Evolutionary conservation across 2,888 invertebrate species (phyloP).

Genomic region (Epistrophe grossulariae): DNA sequence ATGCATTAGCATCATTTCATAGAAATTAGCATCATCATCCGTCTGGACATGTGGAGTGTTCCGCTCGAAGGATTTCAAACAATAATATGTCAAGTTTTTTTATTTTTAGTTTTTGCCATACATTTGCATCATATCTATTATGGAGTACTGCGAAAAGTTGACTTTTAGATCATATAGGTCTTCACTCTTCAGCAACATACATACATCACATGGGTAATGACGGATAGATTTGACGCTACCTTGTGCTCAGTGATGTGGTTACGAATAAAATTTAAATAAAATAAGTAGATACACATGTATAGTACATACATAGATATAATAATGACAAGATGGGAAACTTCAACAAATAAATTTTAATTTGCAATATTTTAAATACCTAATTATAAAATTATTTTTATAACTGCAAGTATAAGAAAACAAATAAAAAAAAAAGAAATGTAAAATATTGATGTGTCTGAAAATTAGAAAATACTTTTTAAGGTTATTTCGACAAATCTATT

Average conservation of each 20-base stretch:
- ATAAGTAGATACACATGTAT: too few relatives aligned
- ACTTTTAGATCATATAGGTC: conserved; percentile 54
- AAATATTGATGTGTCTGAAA: background rate
- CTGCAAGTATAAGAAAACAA: background rate
- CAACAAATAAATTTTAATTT: conserved; percentile 22
- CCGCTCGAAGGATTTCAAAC: conserved; percentile 65
- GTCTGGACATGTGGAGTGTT: conserved; percentile 72
- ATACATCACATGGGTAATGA: conserved; percentile 60
- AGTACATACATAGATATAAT: conserved; percentile 3
- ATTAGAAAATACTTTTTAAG: too few relatives aligned
- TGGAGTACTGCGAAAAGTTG: conserved; percentile 42
- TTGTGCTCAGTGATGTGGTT: conserved; percentile 69
- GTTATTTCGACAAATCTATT: too few relatives aligned
- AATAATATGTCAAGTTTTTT: conserved; percentile 65
- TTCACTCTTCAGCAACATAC: conserved; percentile 51
- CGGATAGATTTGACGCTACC: conserved; percentile 71
- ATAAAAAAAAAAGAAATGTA: background rate
- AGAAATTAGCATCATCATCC: conserved; percentile 56
- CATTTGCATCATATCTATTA: conserved; percentile 66
- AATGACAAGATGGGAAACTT: conserved; percentile 29
- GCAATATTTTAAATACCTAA: background rate
- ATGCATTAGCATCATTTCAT: conserved; percentile 44
- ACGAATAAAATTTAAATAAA: conserved; percentile 15
- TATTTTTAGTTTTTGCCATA: conserved; percentile 31
- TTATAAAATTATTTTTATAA: background rate